phyloP scores from a whole-genome alignment of 2,888 invertebrate species.

The Coelinius sp. region DNA sequence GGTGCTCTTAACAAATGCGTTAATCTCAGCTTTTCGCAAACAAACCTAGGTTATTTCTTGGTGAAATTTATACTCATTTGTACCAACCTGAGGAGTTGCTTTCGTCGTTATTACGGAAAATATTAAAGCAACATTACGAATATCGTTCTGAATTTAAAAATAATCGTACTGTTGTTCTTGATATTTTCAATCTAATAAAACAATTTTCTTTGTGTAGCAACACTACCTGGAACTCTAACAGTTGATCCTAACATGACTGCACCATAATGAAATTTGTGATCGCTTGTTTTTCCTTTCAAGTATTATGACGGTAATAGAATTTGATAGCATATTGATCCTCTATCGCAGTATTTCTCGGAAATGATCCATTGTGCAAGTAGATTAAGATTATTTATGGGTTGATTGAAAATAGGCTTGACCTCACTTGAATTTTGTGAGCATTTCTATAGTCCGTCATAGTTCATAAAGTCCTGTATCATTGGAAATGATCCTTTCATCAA shows the following conservation, averaged over 20 bases:
- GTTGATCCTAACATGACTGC: background rate
- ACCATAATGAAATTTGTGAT: background rate
- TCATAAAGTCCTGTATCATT: too few relatives aligned
- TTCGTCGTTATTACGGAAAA: too few relatives aligned
- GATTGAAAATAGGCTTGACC: conserved; percentile 1
- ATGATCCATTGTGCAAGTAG: background rate
- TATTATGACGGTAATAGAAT: background rate
- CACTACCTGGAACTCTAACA: background rate
- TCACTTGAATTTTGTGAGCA: too few relatives aligned
- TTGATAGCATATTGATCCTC: background rate
- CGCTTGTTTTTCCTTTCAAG: background rate
- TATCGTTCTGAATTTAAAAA: too few relatives aligned
- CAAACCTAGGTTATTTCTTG: background rate
- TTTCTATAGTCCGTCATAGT: too few relatives aligned
- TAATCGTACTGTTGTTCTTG: too few relatives aligned
- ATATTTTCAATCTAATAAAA: too few relatives aligned
- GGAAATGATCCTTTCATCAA: too few relatives aligned
- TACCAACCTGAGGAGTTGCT: background rate
- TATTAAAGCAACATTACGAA: too few relatives aligned
- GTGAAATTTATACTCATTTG: background rate
- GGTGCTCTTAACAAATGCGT: conserved; percentile 15
- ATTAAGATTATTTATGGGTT: background rate
- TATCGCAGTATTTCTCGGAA: background rate
- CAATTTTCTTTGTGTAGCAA: too few relatives aligned
- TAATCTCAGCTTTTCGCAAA: conserved; percentile 17